Conservation (phyloP, 1,140 invertebrate species). For the Charaxes varanes region DNA sequence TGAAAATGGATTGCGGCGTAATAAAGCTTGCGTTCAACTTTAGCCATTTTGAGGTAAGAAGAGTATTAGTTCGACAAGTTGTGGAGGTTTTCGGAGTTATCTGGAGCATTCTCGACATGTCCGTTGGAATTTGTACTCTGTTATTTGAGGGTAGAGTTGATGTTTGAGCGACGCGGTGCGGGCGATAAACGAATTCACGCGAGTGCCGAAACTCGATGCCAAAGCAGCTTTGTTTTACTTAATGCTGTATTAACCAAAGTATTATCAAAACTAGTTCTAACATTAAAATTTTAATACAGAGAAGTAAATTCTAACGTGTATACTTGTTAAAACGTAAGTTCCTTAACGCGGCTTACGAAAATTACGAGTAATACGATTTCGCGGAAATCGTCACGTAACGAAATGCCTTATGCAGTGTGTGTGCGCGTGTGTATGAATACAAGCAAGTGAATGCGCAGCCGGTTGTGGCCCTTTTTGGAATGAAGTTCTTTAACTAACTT, state of each 20-base stretch:
- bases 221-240: constrained; percentile 17
- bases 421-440: too few relatives aligned
- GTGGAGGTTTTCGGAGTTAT: constrained; percentile 49
- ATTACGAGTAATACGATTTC: too few relatives aligned
- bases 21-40: constrained; percentile 35
- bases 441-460: too few relatives aligned
- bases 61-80: constrained; percentile 63
- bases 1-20: constrained; percentile 18
- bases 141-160: constrained; percentile 1
- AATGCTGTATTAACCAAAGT: constrained; percentile 6
- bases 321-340: background rate
- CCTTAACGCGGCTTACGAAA: background rate
- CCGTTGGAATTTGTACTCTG: constrained; percentile 11
- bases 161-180: background rate
- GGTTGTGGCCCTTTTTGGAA: too few relatives aligned
- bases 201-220: constrained; percentile 9
- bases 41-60: constrained; percentile 57
- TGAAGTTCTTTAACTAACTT: too few relatives aligned
- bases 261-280: constrained; percentile 1
- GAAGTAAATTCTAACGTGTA: too few relatives aligned
- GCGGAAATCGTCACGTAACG: too few relatives aligned
- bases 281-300: constrained; percentile 2
- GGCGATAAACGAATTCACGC: constrained; percentile 13
- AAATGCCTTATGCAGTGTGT: too few relatives aligned
- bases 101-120: constrained; percentile 10